These are phyloP conservation scores for Heterodera schachtii DNA, from an alignment of 1,140 invertebrate genomes.

Conservation along the genomic window DNA sequence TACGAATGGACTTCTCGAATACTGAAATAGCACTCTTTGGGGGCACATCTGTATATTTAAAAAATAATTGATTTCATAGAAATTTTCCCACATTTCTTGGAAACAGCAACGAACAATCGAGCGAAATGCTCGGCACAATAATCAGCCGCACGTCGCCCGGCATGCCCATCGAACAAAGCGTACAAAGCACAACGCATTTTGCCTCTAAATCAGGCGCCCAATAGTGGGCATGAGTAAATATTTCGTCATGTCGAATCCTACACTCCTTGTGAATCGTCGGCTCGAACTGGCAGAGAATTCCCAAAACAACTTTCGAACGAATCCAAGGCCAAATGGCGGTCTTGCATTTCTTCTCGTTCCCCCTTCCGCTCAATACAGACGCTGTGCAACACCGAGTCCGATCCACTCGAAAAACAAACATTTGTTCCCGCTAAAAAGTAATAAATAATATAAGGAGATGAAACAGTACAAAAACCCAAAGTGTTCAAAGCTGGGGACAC, in stretches of 20 bases:
- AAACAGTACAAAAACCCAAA: neutral
- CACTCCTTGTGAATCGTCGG: slow-evolving; percentile 20
- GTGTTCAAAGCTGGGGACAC: neutral
- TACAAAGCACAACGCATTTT: slow-evolving; percentile 63
- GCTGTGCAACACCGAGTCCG: slow-evolving; percentile 13
- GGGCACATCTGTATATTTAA: slow-evolving; percentile 25
- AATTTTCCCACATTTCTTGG: slow-evolving; percentile 44
- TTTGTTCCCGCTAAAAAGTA: neutral
- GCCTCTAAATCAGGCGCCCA: slow-evolving; percentile 59
- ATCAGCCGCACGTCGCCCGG: slow-evolving; percentile 67
- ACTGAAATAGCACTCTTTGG: slow-evolving; percentile 17
- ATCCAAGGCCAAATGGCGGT: slow-evolving; percentile 33
- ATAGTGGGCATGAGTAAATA: slow-evolving; percentile 13
- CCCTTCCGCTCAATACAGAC: slow-evolving; percentile 60
- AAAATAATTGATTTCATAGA: neutral
- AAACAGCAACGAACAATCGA: slow-evolving; percentile 45
- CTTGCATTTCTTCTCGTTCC: slow-evolving; percentile 70
- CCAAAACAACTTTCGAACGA: slow-evolving; percentile 57
- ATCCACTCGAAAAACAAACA: neutral
- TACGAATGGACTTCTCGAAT: slow-evolving; percentile 69
- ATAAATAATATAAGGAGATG: neutral
- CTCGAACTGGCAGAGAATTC: slow-evolving; percentile 12
- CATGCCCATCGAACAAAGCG: slow-evolving; percentile 70
- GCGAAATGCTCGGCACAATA: slow-evolving; percentile 67
- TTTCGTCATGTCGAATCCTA: slow-evolving; percentile 19